Evolutionary conservation across 2,113 vertebrate genomes (phyloP), one percentile per base, ranked within the genome.

Genomic region (Pelmatolapia mariae): DNA sequence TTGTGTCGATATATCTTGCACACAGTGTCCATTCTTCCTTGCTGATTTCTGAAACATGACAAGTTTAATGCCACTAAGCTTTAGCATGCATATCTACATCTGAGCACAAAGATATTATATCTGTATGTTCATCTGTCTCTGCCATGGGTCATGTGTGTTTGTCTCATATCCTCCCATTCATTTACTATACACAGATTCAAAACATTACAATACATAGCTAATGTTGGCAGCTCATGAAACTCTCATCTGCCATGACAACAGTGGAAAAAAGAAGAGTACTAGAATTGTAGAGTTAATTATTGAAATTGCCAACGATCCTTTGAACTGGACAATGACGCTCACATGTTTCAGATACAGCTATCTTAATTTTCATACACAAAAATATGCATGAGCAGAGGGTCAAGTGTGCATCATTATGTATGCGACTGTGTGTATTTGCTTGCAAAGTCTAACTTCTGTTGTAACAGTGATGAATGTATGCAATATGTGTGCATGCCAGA

Each of bases 401-500:
- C 66, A 88, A 87, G 56, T 18, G 54, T 84, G 53, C 15, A 52
- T 87, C 40, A 83, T 80, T 85, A 82, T 50, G 29, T 83, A 80
- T 76, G 71, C 73, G 54, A 82, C 50, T 83, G 54, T 87, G 78
- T 84, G 80, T 59, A 43, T 91, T 88, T 89, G 89, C 88, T 92
- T 88, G 83, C 89, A 89, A 86, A 89, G 79, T 87, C 73, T 56
- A 95, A 90, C 87, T 90, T 93, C 79, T 91, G 85, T 88, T 92
- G 91, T 47, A 91, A 92, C 94, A 82, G 90, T 96, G 95, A 97
- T 96, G 91, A 96, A 97, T 96, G 95, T 88, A 93, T 92, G 95
- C 95, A 96, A 96, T 96, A 96, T 96, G 94, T 95, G 91, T 85
- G 85, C 81, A 87, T 90, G 95, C 95, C 94, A 96, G 93, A 94